Base-by-base conservation (phyloP, 2,888 invertebrate genomes). In the Chrysolina oricalcia region DNA sequence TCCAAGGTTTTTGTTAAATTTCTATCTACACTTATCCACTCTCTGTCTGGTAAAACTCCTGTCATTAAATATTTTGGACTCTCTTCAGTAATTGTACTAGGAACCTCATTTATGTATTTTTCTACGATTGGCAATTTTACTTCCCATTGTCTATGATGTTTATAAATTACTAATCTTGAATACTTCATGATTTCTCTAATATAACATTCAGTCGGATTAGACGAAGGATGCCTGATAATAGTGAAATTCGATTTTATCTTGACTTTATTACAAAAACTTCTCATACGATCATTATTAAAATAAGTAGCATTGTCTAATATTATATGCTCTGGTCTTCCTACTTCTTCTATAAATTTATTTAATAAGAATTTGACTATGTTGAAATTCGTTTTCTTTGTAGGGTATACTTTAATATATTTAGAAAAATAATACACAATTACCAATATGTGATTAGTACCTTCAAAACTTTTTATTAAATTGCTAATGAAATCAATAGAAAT, bases 291-390 rank as follows among this genome's bases (percentile, higher is more conserved):
- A 9, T 62, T 23, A 5, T 62, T 64, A 9, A 64, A 64, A 64
- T 64, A 64, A 2, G 41, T 40, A 1, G 64, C 64, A 64, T 64
- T 64, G 64, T 64, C 64, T 64, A 40, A 40, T 3, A 64, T 62
- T 64, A 64, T 64, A 5, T 64, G 64, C 23, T 15, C 43, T 5
- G 43, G 43, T 43, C 6, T 43, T 43, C 43, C 43, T 8, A 43
- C 8, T 13, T n/a, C n/a, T n/a, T 43, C 43, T 43, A 10, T 43
- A 43, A 1, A 43, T 13, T 43, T 43, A 13, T 43, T 10, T 43
- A 43, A 13, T 15, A 43, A 43, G 2, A 8, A 43, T 8, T 43
- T 8, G 2, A 43, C 43, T 43, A 8, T 43, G 3, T 27, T 27
- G 5, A 27, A 27, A 27, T 27, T 27, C 5, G 27, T 27, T 27